These are phyloP conservation scores for Pimpla rufipes DNA, from an alignment of 2,888 invertebrate genomes.

Conservation along the genomic window DNA sequence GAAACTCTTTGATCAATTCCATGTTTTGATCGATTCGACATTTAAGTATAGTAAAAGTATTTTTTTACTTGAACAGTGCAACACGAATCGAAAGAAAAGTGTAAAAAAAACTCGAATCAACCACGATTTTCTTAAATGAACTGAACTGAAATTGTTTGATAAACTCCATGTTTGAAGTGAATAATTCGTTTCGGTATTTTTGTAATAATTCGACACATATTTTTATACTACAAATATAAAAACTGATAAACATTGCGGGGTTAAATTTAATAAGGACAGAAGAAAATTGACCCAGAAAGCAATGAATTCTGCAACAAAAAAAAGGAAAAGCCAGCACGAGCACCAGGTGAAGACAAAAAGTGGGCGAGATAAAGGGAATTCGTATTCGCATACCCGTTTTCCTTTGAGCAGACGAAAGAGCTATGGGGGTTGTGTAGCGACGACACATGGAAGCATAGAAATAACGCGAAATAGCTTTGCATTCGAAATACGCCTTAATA, in stretches of 20 bases:
- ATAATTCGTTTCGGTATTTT: no score
- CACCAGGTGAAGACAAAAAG: slow-evolving; percentile 38
- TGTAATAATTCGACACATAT: no score
- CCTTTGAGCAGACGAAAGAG: slow-evolving; percentile 19
- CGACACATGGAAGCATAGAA: slow-evolving; percentile 51
- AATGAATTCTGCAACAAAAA: neutral
- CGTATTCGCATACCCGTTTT: slow-evolving; percentile 14
- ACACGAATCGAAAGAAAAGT: no score
- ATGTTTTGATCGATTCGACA: no score
- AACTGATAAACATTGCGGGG: no score
- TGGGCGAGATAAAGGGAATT: slow-evolving; percentile 33
- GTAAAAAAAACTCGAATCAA: no score
- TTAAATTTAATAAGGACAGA: neutral
- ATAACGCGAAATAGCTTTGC: slow-evolving; percentile 77
- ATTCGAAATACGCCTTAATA: slow-evolving; percentile 81
- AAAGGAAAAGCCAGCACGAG: slow-evolving; percentile 3
- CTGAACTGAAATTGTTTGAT: no score
- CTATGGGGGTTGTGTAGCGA: slow-evolving; percentile 31
- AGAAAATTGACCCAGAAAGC: neutral
- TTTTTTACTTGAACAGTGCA: neutral
- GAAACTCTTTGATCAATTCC: no score
- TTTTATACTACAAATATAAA: no score
- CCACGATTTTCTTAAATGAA: no score
- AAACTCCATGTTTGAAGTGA: no score
- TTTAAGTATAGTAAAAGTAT: neutral